Evolutionary conservation across 2,888 invertebrate species (phyloP).

Genomic region (Oligia latruncula): DNA sequence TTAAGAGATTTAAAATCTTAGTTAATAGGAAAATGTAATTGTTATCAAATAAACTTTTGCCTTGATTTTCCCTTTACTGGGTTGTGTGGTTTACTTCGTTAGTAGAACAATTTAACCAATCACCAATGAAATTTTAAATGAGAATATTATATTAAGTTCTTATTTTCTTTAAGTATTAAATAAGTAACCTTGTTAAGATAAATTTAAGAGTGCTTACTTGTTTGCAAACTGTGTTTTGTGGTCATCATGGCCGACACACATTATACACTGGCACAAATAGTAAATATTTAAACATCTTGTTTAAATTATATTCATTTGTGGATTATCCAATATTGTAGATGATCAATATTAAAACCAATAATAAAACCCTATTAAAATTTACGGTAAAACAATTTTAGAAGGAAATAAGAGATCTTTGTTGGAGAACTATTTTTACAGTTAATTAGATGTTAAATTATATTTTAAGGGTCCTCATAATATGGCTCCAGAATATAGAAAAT

Average conservation of each 20-base stretch:
- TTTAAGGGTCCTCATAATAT: slow-evolving; percentile 69
- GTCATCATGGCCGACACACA: slow-evolving; percentile 32
- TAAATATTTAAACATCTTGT: slow-evolving; percentile 32
- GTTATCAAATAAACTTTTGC: slow-evolving; percentile 41
- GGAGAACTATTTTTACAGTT: slow-evolving; percentile 74
- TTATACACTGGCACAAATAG: slow-evolving; percentile 61
- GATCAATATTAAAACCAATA: slow-evolving; percentile 35
- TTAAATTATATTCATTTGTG: slow-evolving; percentile 33
- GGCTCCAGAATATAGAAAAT: slow-evolving; percentile 69
- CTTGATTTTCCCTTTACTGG: slow-evolving; percentile 30
- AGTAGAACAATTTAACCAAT: slow-evolving; percentile 52
- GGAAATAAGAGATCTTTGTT: slow-evolving; percentile 72
- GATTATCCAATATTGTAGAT: slow-evolving; percentile 34
- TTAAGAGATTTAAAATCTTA: slow-evolving; percentile 45
- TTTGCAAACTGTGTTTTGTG: slow-evolving; percentile 48
- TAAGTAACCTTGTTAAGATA: slow-evolving; percentile 60
- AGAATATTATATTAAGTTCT: slow-evolving; percentile 50
- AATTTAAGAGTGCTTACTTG: slow-evolving; percentile 66
- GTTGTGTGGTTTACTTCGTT: slow-evolving; percentile 56
- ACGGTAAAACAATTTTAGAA: slow-evolving; percentile 59
- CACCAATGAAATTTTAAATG: slow-evolving; percentile 58
- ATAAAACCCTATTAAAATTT: slow-evolving; percentile 52
- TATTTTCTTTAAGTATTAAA: slow-evolving; percentile 55
- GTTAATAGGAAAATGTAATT: slow-evolving; percentile 42
- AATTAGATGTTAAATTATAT: slow-evolving; percentile 71